Evolutionary conservation across 2,113 vertebrate genomes (phyloP).

Genomic region (Chloropsis hardwickii): DNA sequence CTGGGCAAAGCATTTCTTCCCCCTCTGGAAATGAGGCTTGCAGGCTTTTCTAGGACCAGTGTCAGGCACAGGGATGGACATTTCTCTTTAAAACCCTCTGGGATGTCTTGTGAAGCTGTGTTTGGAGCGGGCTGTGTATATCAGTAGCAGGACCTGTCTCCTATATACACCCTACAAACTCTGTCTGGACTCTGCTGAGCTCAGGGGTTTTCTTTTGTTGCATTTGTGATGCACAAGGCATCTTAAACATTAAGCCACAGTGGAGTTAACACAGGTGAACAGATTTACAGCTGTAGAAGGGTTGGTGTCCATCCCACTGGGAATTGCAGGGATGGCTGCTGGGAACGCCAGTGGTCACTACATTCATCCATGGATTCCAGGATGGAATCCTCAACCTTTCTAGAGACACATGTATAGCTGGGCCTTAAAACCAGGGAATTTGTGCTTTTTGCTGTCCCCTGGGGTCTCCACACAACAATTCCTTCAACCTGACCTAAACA

Average conservation of each 20-base stretch:
- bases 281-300: background rate
- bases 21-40: background rate
- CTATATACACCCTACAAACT: background rate
- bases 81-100: background rate
- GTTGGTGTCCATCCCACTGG: background rate
- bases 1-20: background rate
- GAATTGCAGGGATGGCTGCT: background rate
- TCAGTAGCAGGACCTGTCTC: background rate
- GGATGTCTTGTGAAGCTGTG: background rate
- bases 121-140: background rate
- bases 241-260: background rate
- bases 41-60: background rate
- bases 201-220: background rate
- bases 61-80: background rate
- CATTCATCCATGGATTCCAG: background rate
- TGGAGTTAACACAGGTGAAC: background rate
- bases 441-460: background rate
- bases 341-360: background rate
- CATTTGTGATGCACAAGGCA: background rate
- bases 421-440: background rate
- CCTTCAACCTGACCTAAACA: background rate
- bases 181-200: background rate
- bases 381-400: background rate
- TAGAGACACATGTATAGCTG: background rate
- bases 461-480: background rate